Percentiles rank a stretch among this genome's conserved stretches.
Conservation (phyloP, 2,888 invertebrate species). For the Seira ritae region DNA sequence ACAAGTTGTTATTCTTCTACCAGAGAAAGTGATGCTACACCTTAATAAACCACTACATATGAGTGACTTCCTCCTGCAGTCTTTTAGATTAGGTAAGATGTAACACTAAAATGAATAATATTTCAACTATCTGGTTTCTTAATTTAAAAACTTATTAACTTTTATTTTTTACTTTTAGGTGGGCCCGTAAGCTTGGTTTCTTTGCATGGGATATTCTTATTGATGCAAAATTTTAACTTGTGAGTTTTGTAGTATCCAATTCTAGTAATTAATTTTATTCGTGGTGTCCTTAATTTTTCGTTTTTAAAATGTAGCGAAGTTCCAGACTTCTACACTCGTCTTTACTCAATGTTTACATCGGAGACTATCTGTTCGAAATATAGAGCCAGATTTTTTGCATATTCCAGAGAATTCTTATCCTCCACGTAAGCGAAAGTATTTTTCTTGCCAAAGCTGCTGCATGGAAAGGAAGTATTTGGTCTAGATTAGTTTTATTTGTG, state of each 20-base stretch:
- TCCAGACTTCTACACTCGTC: conserved; percentile 94
- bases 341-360: conserved; percentile 96
- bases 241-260: conserved; percentile 75
- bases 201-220: conserved; percentile 91
- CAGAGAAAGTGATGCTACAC: conserved; percentile 88
- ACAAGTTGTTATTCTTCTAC: conserved; percentile 86
- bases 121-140: too few relatives aligned
- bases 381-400: conserved; percentile 90
- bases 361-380: conserved; percentile 94
- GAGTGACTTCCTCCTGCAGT: conserved; percentile 94
- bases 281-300: conserved; percentile 24
- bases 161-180: conserved; percentile 82
- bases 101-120: conserved; percentile 9
- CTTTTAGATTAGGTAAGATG: conserved; percentile 84
- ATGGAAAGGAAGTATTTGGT: not conserved
- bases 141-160: too few relatives aligned
- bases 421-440: conserved; percentile 84
- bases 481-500: not conserved
- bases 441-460: not conserved
- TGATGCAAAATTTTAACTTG: conserved; percentile 94
- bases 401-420: conserved; percentile 92
- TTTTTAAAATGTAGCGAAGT: conserved; percentile 82
- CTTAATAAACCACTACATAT: conserved; percentile 88
- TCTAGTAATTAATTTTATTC: conserved; percentile 4
- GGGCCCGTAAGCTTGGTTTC: conserved; percentile 93